A percentile compares a stretch with the other conserved stretches of the same genome.
phyloP scores from a whole-genome alignment of 2,113 vertebrate genomes.

The Micronycteris hirsuta region DNA sequence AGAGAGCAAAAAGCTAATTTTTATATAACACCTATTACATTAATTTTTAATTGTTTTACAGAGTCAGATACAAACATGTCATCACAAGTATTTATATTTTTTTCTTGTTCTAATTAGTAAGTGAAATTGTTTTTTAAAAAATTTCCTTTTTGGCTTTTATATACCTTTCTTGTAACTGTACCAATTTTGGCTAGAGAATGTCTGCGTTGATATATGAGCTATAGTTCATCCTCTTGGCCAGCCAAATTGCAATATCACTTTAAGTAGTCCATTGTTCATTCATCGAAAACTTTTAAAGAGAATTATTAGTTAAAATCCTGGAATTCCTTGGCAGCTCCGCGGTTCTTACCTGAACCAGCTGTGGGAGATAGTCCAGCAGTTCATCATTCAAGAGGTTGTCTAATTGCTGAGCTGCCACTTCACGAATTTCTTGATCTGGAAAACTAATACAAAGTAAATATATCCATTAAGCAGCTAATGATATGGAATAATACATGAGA shows the following conservation, averaged over 20 bases:
- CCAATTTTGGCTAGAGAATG: neutral
- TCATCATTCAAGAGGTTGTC: constrained; percentile 84
- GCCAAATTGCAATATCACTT: neutral
- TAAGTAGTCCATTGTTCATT: neutral
- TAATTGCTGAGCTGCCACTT: constrained; percentile 84
- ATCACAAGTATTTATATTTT: neutral
- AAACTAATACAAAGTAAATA: constrained; percentile 82
- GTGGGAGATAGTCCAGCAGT: constrained; percentile 87
- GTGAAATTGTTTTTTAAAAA: neutral
- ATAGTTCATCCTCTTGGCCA: neutral
- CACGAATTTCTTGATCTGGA: constrained; percentile 88
- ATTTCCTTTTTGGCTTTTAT: neutral
- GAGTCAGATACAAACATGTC: neutral
- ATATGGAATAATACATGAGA: neutral
- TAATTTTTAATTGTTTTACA: neutral
- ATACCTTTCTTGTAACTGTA: neutral
- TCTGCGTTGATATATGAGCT: neutral
- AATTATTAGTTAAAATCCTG: neutral
- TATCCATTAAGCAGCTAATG: neutral
- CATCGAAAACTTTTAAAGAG: neutral
- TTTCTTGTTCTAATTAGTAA: neutral
- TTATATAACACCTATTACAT: neutral
- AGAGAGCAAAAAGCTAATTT: neutral
- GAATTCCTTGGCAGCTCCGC: constrained; percentile 1
- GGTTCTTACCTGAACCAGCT: constrained; percentile 88